phyloP scores from a whole-genome alignment of 2,113 vertebrate species.

The Clarias magur region DNA sequence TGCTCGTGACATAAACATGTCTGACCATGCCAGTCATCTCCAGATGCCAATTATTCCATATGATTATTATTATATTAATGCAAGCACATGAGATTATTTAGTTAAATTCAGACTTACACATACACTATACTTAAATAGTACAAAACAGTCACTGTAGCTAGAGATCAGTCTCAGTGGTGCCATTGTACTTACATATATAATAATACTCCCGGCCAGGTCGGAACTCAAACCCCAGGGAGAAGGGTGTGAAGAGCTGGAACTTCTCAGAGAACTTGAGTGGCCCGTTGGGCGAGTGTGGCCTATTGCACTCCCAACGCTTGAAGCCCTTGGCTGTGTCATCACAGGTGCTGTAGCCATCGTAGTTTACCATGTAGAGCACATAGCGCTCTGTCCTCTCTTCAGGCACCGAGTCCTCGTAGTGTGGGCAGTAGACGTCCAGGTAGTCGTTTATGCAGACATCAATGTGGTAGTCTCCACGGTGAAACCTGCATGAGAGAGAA shows the following conservation, averaged over 20 bases:
- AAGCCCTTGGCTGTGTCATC: constrained; percentile 98
- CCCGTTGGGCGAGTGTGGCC: constrained; percentile 92
- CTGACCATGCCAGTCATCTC: neutral
- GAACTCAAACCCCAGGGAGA: constrained; percentile 98
- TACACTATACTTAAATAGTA: neutral
- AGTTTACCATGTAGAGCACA: constrained; percentile 99
- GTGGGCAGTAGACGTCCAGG: constrained; percentile 97
- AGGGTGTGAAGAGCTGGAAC: constrained; percentile 99
- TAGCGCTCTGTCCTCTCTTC: constrained; percentile 95
- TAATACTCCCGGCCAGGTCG: constrained; percentile 97
- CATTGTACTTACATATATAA: constrained; percentile 95
- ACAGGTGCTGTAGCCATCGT: constrained; percentile 96
- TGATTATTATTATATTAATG: neutral
- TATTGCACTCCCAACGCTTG: constrained; percentile 98
- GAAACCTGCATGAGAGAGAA: constrained; percentile 78
- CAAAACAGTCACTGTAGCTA: neutral
- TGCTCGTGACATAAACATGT: no score
- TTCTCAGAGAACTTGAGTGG: constrained; percentile 99
- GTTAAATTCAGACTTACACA: neutral
- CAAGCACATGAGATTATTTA: neutral
- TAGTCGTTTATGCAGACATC: constrained; percentile 99
- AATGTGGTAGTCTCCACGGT: constrained; percentile 92
- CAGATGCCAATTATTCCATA: neutral
- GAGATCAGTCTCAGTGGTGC: neutral
- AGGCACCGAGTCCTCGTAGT: constrained; percentile 91